Conservation (phyloP, 2,113 vertebrate species). For the Cyanoliseus patagonus region DNA sequence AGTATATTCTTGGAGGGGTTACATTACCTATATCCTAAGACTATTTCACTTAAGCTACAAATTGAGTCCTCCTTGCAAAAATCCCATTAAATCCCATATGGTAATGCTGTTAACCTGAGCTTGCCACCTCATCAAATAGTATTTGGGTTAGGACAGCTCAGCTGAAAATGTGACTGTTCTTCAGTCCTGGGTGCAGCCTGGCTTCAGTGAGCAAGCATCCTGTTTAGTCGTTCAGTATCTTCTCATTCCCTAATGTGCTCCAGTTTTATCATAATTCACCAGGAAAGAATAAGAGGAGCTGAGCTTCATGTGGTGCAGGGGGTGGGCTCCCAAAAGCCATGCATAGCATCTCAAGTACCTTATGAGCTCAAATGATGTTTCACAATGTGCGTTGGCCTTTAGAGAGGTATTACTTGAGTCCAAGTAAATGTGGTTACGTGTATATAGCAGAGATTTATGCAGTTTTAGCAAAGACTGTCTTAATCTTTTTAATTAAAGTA, state of each 20-base stretch:
- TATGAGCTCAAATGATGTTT: not conserved
- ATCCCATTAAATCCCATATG: not conserved
- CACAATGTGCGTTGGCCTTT: not conserved
- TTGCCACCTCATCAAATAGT: not conserved
- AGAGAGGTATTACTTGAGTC: not conserved
- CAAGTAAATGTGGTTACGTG: not conserved
- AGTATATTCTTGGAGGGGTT: not conserved
- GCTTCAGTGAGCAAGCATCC: not conserved
- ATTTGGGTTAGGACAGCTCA: not conserved
- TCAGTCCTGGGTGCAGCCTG: not conserved
- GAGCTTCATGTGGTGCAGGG: not conserved
- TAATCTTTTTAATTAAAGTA: not conserved
- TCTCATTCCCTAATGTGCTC: not conserved
- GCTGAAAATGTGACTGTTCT: not conserved
- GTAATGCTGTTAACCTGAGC: constrained; percentile 5
- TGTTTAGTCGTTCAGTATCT: not conserved
- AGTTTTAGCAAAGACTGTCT: not conserved
- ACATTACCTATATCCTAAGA: not conserved
- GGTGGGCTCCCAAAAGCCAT: not conserved
- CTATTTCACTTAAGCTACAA: not conserved
- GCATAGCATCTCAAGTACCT: not conserved
- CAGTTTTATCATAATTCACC: not conserved
- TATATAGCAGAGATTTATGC: not conserved
- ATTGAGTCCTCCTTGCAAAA: constrained; percentile 8
- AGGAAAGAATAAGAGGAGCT: not conserved